Conservation (phyloP, 92 coral and sea anemone species). For the Heteractis magnifica region DNA sequence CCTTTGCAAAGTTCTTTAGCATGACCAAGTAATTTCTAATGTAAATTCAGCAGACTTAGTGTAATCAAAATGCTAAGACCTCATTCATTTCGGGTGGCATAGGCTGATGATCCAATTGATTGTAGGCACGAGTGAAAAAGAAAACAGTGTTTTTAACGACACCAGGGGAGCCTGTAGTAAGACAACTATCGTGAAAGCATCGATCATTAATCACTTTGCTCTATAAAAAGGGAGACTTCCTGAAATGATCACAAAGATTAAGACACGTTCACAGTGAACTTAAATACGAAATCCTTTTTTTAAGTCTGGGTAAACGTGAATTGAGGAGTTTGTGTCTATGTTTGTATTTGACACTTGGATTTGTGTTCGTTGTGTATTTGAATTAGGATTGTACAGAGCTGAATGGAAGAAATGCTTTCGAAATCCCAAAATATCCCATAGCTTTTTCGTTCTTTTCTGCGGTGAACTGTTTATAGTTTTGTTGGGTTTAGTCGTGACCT, state of each 20-base stretch:
- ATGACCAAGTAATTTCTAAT: slow-evolving; percentile 43
- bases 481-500: slow-evolving; percentile 27
- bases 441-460: slow-evolving; percentile 12
- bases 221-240: slow-evolving; percentile 24
- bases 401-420: slow-evolving; percentile 6
- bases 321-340: slow-evolving; percentile 13
- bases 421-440: slow-evolving; percentile 2
- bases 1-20: slow-evolving; percentile 9
- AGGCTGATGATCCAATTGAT: slow-evolving; percentile 42
- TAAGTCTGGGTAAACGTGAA: slow-evolving; percentile 18
- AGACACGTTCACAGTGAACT: slow-evolving; percentile 23
- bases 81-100: slow-evolving; percentile 35
- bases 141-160: slow-evolving; percentile 18
- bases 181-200: slow-evolving; percentile 16
- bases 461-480: slow-evolving; percentile 13
- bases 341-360: slow-evolving; percentile 22
- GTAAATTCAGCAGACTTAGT: slow-evolving; percentile 49
- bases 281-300: slow-evolving; percentile 12
- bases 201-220: slow-evolving; percentile 34
- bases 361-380: slow-evolving; percentile 25
- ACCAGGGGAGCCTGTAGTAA: neutral
- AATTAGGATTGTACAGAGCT: slow-evolving; percentile 23
- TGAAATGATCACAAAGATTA: slow-evolving; percentile 31
- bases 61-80: slow-evolving; percentile 41
- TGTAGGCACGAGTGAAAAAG: slow-evolving; percentile 29